Evolutionary conservation across 2,797 vertebrate species (phyloP).

Genomic region (Lindbergichthys nudifrons): DNA sequence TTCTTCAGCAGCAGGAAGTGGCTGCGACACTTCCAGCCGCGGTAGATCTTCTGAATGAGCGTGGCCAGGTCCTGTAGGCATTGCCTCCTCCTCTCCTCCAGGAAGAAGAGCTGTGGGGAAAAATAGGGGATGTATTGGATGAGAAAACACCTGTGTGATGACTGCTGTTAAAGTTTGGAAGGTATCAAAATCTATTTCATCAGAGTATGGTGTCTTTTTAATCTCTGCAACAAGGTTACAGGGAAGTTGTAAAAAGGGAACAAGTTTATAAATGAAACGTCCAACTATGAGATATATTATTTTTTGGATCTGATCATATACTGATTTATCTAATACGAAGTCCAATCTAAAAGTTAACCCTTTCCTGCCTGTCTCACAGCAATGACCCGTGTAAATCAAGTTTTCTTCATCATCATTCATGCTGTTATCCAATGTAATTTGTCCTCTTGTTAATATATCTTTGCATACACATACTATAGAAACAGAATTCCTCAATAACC

Average conservation of each 20-base stretch:
- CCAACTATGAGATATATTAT: not conserved
- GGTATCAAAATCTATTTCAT: not conserved
- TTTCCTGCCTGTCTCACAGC: not conserved
- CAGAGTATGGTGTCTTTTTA: not conserved
- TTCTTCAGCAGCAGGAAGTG: constrained; percentile 93
- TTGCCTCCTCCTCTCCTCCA: constrained; percentile 93
- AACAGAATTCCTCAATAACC: not conserved
- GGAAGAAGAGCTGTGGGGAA: constrained; percentile 89
- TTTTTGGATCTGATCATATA: constrained; percentile 26
- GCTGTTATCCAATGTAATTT: not conserved
- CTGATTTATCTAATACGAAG: constrained; percentile 29
- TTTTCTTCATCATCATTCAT: not conserved
- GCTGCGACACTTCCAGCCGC: constrained; percentile 94
- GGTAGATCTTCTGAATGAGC: constrained; percentile 97
- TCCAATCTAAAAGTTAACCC: constrained; percentile 6
- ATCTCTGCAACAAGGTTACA: not conserved
- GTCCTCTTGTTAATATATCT: not conserved
- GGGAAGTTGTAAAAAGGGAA: not conserved
- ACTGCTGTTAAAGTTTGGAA: not conserved
- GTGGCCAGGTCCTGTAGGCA: constrained; percentile 93
- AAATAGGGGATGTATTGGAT: not conserved
- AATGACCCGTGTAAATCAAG: not conserved
- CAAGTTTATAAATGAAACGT: not conserved
- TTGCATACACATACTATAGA: not conserved
- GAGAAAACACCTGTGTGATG: not conserved